Percentiles rank a stretch among this genome's conserved stretches.
Evolutionary conservation across 2,113 vertebrate species (phyloP).

Genomic region (Trogon melanurus): DNA sequence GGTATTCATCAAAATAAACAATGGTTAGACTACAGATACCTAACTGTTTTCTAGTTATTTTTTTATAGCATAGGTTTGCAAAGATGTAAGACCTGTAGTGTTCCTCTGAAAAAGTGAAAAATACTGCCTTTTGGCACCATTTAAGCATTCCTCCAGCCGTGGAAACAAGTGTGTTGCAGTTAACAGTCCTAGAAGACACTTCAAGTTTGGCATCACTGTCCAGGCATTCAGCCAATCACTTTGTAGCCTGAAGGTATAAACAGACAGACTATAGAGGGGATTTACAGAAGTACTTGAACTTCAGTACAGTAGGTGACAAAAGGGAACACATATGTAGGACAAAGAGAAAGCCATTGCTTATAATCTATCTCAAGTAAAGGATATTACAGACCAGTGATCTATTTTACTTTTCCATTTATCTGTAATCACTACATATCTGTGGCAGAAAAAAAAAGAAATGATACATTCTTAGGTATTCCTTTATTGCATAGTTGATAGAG

Average conservation of each 20-base stretch:
- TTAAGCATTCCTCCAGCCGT: not conserved
- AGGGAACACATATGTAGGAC: not conserved
- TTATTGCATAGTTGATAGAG: not conserved
- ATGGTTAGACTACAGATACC: not conserved
- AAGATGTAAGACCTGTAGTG: not conserved
- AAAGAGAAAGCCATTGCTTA: not conserved
- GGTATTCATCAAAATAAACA: not conserved
- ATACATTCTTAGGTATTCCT: not conserved
- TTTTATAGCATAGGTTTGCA: not conserved
- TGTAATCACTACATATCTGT: not conserved
- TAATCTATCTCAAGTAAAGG: constrained; percentile 10
- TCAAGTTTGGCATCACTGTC: not conserved
- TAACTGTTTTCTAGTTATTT: not conserved
- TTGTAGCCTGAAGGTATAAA: constrained; percentile 33
- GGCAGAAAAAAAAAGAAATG: not conserved
- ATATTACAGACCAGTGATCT: not conserved
- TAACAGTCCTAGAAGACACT: constrained; percentile 29
- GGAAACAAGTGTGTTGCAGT: not conserved
- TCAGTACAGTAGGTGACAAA: not conserved
- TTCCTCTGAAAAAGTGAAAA: not conserved
- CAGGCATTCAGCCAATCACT: constrained; percentile 39
- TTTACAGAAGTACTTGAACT: constrained; percentile 33
- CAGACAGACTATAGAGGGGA: not conserved
- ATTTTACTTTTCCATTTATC: not conserved
- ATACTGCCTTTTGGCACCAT: not conserved